phyloP scores from a whole-genome alignment of 2,113 vertebrate species.

The cattle (Bos taurus) region DNA sequence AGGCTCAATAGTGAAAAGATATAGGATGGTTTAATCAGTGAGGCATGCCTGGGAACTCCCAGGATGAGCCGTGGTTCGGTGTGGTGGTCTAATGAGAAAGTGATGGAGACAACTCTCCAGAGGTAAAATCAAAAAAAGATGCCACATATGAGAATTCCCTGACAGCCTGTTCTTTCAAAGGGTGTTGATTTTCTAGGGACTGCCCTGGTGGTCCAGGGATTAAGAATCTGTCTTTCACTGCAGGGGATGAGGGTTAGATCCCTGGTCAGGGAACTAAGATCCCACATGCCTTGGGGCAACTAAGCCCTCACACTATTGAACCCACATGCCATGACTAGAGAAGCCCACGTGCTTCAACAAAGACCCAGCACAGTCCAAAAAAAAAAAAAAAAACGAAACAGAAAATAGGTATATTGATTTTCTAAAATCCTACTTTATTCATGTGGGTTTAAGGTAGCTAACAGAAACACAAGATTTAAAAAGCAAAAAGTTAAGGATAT shows the following conservation, averaged over 20 bases:
- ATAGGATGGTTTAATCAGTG: neutral
- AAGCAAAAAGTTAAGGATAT: neutral
- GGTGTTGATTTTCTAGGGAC: neutral
- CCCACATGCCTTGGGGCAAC: neutral
- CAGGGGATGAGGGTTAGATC: neutral
- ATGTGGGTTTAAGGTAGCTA: neutral
- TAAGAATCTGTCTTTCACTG: neutral
- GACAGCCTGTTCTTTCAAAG: neutral
- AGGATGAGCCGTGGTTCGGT: neutral
- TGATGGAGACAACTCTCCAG: neutral
- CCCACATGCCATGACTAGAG: neutral
- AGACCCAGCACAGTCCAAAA: neutral
- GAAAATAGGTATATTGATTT: neutral
- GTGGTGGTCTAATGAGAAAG: neutral
- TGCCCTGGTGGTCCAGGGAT: neutral
- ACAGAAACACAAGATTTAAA: neutral
- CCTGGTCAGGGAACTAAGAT: neutral
- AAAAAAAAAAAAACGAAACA: neutral
- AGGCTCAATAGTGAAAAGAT: neutral
- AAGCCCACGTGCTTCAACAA: neutral
- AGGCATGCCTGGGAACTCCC: neutral
- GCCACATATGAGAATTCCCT: neutral
- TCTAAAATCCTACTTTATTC: neutral
- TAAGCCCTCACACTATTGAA: neutral
- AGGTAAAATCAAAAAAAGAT: neutral